A percentile compares a stretch with the other conserved stretches of the same genome.
These are phyloP conservation scores for Passer montanus DNA, from an alignment of 2,113 vertebrate genomes.

Conservation along the genomic window DNA sequence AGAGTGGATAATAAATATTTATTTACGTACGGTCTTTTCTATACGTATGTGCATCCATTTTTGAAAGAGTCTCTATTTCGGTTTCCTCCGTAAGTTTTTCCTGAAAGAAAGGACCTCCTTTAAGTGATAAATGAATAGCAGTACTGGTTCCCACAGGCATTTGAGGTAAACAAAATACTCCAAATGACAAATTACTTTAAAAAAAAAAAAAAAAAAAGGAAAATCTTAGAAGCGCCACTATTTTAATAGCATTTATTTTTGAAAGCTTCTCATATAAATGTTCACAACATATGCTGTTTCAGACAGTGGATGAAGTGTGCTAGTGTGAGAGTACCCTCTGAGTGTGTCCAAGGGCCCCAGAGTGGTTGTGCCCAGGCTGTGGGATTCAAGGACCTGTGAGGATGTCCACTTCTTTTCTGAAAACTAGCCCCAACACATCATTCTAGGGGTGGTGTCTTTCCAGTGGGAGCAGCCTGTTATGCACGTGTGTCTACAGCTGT, in stretches of 20 bases:
- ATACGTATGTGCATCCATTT: not conserved
- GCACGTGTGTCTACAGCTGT: accelerated
- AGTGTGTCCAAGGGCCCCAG: not conserved
- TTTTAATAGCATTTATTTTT: not conserved
- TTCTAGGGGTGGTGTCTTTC: not conserved
- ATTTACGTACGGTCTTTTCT: not conserved
- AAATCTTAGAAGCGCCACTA: not conserved
- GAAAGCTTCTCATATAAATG: not conserved
- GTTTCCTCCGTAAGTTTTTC: not conserved
- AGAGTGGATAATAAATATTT: not conserved
- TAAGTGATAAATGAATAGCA: not conserved
- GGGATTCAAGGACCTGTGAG: not conserved
- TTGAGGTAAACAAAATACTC: not conserved
- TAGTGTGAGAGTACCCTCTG: not conserved
- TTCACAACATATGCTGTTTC: not conserved
- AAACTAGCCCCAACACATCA: accelerated
- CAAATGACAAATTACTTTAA: not conserved
- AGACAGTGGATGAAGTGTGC: accelerated
- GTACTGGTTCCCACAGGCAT: not conserved
- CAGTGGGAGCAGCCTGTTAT: not conserved
- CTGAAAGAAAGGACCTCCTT: not conserved
- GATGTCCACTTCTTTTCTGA: not conserved
- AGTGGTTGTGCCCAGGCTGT: not conserved
- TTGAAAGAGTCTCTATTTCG: not conserved
- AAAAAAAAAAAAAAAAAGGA: not conserved